Evolutionary conservation across 2,888 invertebrate species (phyloP), one percentile per base, ranked within the genome.

Genomic region (Toxonevra muliebris): DNA sequence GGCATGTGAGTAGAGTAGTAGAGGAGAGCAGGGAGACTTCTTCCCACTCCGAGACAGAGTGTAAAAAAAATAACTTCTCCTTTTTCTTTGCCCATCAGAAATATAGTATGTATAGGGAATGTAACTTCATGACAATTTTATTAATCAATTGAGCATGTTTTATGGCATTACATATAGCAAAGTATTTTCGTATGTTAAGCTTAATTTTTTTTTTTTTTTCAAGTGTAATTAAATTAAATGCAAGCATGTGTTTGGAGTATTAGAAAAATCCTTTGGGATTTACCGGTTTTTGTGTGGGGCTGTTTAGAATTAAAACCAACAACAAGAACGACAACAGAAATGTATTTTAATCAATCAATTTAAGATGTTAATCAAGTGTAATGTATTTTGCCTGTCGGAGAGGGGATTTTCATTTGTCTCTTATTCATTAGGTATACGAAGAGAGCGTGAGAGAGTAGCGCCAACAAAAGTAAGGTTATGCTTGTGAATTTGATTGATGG

Each of bases 181-280:
- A 48, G 13, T 48, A 48, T 48, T 48, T 48, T 48, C 50, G n/a
- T 48, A 48, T 48, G 50, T 48, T 48, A 48, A 48, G 30, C 7
- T 4, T 30, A 4, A 30, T 30, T 30, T 30, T 30, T 30, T 7
- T 30, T 48, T 15, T 8, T 13, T 10, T 8, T 8, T 48, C 5
- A 15, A 15, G 54, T 54, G 54, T 54, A 54, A 54, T 54, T 54
- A 54, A 54, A 54, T 54, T 54, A 54, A 54, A 54, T 54, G 54
- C 54, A 54, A 54, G 54, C 19, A 54, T 54, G 19, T 54, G 10
- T 54, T 54, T 19, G 12, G 17, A 15, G 54, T 13, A 54, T 20
- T 54, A 20, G 20, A 17, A 12, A 17, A 54, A 12, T 54, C 10
- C 12, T n/a, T 54, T 15, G 54, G 54, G 54, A 54, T 54, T 54